These are phyloP conservation scores for Plagodis dolabraria DNA, from an alignment of 2,888 invertebrate genomes.

Conservation along the genomic window DNA sequence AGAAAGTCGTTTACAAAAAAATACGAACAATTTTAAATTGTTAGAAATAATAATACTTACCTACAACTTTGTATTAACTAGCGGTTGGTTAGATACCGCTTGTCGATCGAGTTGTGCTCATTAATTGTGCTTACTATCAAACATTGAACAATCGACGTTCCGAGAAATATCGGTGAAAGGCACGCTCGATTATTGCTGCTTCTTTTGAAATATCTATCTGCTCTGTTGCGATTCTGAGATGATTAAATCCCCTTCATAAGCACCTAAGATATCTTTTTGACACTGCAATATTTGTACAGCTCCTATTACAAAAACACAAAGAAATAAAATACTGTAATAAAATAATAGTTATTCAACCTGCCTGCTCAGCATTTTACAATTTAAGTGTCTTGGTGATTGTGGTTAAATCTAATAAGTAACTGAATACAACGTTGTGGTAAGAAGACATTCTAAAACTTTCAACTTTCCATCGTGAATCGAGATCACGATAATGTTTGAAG, in stretches of 20 bases:
- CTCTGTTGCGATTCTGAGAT: too few relatives aligned
- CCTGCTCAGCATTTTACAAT: not conserved
- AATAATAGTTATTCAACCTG: too few relatives aligned
- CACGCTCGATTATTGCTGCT: constrained; percentile 15
- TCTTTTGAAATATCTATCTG: constrained; percentile 7
- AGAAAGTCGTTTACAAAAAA: too few relatives aligned
- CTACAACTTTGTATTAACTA: too few relatives aligned
- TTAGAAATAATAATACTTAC: too few relatives aligned
- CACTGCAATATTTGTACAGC: too few relatives aligned
- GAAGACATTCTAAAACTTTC: constrained; percentile 28
- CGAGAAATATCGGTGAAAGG: constrained; percentile 29
- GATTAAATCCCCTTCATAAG: too few relatives aligned
- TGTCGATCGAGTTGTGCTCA: constrained; percentile 10
- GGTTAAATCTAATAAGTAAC: constrained; percentile 13
- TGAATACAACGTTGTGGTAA: constrained; percentile 13
- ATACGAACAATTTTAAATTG: too few relatives aligned
- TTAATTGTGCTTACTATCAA: constrained; percentile 15
- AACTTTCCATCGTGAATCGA: constrained; percentile 33
- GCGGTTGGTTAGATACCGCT: not conserved
- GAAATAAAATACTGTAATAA: too few relatives aligned
- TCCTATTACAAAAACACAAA: too few relatives aligned
- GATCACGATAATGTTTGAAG: constrained; percentile 22
- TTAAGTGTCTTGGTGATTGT: constrained; percentile 9
- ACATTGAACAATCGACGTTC: constrained; percentile 19
- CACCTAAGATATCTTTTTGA: too few relatives aligned